Evolutionary conservation across 1,140 invertebrate genomes (phyloP).

Genomic region (Danaus plexippus): DNA sequence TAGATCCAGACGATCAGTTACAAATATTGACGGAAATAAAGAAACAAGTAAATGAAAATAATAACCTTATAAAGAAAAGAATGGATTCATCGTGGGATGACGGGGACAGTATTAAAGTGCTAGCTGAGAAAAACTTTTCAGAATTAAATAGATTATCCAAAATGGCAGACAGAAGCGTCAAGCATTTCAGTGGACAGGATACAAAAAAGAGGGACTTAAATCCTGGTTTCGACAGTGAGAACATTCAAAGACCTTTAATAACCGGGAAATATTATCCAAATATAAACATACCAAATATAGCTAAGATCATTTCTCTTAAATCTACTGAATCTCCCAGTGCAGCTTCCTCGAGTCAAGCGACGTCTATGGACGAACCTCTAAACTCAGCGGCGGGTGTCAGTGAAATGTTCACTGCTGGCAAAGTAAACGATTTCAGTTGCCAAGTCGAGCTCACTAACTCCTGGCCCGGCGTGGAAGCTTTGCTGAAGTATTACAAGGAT

Average conservation of each 20-base stretch:
- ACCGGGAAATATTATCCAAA: slow-evolving; percentile 34
- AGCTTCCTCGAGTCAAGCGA: slow-evolving; percentile 40
- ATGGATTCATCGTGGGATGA: slow-evolving; percentile 37
- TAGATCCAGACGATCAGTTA: slow-evolving; percentile 51
- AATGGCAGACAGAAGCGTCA: slow-evolving; percentile 64
- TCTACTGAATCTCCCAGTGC: slow-evolving; percentile 29
- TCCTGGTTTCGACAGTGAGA: slow-evolving; percentile 56
- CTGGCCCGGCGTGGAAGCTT: slow-evolving; percentile 44
- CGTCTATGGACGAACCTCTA: slow-evolving; percentile 63
- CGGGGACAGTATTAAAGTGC: slow-evolving; percentile 49
- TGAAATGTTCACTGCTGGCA: slow-evolving; percentile 21
- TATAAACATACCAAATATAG: slow-evolving; percentile 65
- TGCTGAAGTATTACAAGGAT: slow-evolving; percentile 42
- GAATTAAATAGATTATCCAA: slow-evolving; percentile 62
- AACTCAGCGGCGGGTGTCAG: slow-evolving; percentile 45
- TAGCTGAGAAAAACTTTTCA: slow-evolving; percentile 65
- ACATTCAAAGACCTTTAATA: slow-evolving; percentile 37
- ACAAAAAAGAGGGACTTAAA: slow-evolving; percentile 46
- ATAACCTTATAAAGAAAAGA: slow-evolving; percentile 62
- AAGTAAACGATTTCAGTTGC: slow-evolving; percentile 30
- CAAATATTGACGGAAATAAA: slow-evolving; percentile 61
- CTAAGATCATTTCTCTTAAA: slow-evolving; percentile 62
- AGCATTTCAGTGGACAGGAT: slow-evolving; percentile 56
- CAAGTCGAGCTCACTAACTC: slow-evolving; percentile 29
- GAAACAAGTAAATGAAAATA: slow-evolving; percentile 64